These are phyloP conservation scores for Acanthurus tractus DNA, from an alignment of 2,797 vertebrate species.

Conservation along the genomic window DNA sequence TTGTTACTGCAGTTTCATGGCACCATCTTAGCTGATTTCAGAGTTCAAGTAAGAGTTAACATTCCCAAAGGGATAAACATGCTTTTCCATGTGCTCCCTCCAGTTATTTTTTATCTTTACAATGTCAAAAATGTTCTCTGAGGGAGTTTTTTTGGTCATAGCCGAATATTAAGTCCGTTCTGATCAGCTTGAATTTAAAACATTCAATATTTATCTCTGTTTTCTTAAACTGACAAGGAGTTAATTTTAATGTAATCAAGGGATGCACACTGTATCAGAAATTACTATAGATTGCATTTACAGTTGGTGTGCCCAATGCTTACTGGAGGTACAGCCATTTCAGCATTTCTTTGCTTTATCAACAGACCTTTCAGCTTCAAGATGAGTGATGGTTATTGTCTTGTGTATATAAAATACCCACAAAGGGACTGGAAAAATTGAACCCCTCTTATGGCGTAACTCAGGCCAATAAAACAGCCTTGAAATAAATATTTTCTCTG, in stretches of 20 bases:
- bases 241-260: too few species aligned
- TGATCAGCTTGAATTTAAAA: neutral
- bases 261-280: too few species aligned
- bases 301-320: neutral
- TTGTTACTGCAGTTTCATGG: neutral
- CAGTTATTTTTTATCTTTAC: neutral
- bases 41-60: neutral
- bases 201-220: neutral
- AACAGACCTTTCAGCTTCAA: constrained; percentile 14
- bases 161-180: neutral
- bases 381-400: constrained; percentile 14
- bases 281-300: neutral
- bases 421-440: constrained; percentile 11
- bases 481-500: constrained; percentile 33
- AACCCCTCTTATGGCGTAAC: constrained; percentile 1
- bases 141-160: constrained; percentile 4
- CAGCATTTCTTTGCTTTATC: neutral
- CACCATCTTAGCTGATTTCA: neutral
- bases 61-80: neutral
- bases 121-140: neutral
- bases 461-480: constrained; percentile 15
- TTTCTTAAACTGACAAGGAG: too few species aligned
- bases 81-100: neutral
- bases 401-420: constrained; percentile 14
- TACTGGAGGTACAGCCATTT: neutral